Evolutionary conservation across 2,113 vertebrate species (phyloP).

Genomic region (Melanostigma gelatinosum): DNA sequence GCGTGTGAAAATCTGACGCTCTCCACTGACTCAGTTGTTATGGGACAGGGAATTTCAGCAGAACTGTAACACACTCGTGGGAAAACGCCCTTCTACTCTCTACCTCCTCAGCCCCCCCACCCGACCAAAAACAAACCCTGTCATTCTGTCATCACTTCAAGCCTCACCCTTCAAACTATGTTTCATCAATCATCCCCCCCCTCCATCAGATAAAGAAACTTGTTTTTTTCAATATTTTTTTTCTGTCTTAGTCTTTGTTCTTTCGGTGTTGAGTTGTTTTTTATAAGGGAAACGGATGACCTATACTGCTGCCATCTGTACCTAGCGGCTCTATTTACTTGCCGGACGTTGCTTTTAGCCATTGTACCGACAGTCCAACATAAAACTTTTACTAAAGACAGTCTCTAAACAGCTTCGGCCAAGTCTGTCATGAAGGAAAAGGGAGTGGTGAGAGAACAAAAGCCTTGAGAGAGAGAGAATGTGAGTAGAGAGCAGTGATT

Average conservation of each 20-base stretch:
- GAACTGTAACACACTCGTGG: conserved; percentile 49
- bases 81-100: conserved; percentile 65
- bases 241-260: too few species aligned
- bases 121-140: conserved; percentile 59
- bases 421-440: conserved; percentile 37
- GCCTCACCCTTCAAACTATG: conserved; percentile 20
- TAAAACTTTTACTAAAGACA: not conserved
- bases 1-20: conserved; percentile 69
- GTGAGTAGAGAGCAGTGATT: conserved; percentile 36
- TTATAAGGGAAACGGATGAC: too few species aligned
- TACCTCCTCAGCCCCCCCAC: conserved; percentile 23
- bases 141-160: conserved; percentile 51
- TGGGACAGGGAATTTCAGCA: conserved; percentile 32
- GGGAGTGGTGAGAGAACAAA: conserved; percentile 74
- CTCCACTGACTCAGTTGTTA: conserved; percentile 43
- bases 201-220: not conserved
- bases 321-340: not conserved
- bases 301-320: not conserved
- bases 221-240: too few species aligned
- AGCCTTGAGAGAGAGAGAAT: conserved; percentile 31
- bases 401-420: conserved; percentile 6
- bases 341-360: not conserved
- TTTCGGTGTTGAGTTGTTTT: too few species aligned
- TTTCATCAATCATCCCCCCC: not conserved
- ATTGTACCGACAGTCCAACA: not conserved